These are phyloP conservation scores for Scaptomyza caliginosa DNA, from an alignment of 2,888 invertebrate genomes.

Conservation along the genomic window DNA sequence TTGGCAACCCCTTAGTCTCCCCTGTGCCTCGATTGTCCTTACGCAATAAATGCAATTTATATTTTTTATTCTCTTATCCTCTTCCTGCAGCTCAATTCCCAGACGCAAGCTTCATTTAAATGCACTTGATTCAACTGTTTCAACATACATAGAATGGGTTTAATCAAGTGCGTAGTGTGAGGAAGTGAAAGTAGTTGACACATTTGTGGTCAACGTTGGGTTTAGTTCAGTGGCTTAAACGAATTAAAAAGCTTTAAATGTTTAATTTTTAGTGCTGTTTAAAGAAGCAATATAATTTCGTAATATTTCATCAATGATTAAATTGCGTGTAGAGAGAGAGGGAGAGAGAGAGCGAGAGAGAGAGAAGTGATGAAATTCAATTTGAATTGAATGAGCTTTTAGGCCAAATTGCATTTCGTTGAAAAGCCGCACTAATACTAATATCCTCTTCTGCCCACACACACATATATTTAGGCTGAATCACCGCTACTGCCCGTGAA, in stretches of 20 bases:
- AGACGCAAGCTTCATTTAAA: neutral
- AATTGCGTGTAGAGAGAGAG: no score
- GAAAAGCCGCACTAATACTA: no score
- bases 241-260: neutral
- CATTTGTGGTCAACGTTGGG: neutral
- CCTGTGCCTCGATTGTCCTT: neutral
- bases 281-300: no score
- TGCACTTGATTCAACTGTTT: conserved; percentile 16
- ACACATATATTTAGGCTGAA: no score
- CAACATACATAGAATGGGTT: no score
- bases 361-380: no score
- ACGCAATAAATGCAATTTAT: conserved; percentile 52
- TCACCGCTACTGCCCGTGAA: conserved; percentile 80
- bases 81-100: neutral
- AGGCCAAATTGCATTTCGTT: no score
- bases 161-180: conserved; percentile 11
- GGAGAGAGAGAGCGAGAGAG: no score
- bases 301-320: no score
- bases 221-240: neutral
- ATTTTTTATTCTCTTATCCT: conserved; percentile 46
- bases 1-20: neutral
- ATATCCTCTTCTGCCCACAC: no score
- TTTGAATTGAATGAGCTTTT: no score
- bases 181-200: neutral
- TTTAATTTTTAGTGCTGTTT: neutral